These are phyloP conservation scores for Heliconius charithonia DNA, from an alignment of 2,888 invertebrate genomes.

Conservation along the genomic window DNA sequence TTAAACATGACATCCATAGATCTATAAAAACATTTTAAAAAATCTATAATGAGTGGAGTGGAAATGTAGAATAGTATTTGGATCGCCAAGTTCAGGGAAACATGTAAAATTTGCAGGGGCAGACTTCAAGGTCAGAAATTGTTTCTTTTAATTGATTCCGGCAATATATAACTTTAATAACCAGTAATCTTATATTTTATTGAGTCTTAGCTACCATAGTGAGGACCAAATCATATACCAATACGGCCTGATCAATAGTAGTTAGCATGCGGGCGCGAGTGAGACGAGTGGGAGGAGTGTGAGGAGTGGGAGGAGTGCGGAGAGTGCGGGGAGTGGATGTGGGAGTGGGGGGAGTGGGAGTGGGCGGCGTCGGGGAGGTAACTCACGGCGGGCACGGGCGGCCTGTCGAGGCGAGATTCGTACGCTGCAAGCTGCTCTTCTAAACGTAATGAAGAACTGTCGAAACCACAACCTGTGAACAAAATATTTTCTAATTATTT, in stretches of 20 bases:
- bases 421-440: conserved; percentile 92
- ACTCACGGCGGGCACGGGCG: conserved; percentile 86
- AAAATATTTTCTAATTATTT: background rate
- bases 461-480: conserved; percentile 82
- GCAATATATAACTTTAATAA: background rate
- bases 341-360: conserved; percentile 44
- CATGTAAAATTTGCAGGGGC: background rate
- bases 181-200: background rate
- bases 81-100: background rate
- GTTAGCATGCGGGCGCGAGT: conserved; percentile 52
- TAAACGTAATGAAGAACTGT: conserved; percentile 89
- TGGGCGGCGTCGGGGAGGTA: conserved; percentile 59
- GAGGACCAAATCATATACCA: background rate
- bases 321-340: conserved; percentile 56
- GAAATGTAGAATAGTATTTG: background rate
- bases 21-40: background rate
- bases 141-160: background rate
- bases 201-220: background rate
- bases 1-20: background rate
- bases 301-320: conserved; percentile 51
- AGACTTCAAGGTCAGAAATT: too few relatives aligned
- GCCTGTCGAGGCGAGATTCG: conserved; percentile 89
- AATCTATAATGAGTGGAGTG: background rate
- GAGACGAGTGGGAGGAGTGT: conserved; percentile 40
- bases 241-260: conserved; percentile 62